phyloP scores from a whole-genome alignment of 2,797 vertebrate genomes.

The Nyctibius grandis region DNA sequence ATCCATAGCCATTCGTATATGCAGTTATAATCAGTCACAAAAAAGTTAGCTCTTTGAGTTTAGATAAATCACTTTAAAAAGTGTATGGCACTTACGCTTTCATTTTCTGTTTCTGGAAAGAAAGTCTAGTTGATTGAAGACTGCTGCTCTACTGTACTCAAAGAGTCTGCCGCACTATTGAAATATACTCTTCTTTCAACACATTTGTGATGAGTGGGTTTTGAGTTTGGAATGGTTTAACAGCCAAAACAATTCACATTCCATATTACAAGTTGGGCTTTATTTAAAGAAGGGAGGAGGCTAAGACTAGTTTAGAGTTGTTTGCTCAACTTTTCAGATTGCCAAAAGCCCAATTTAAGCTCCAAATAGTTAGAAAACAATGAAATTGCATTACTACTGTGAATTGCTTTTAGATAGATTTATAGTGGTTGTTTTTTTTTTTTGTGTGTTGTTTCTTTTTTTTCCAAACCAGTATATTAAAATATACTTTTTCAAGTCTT shows the following conservation, averaged over 20 bases:
- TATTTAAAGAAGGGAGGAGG: constrained; percentile 36
- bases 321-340: constrained; percentile 46
- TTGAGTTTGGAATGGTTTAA: constrained; percentile 64
- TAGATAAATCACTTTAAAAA: constrained; percentile 58
- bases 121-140: constrained; percentile 63
- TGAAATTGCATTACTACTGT: background rate
- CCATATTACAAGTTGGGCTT: constrained; percentile 38
- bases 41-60: constrained; percentile 54
- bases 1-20: constrained; percentile 28
- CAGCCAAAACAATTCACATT: constrained; percentile 68
- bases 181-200: constrained; percentile 71
- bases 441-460: too few relatives aligned
- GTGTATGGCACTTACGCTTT: constrained; percentile 49
- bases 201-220: constrained; percentile 59
- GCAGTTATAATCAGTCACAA: constrained; percentile 50
- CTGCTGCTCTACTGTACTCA: constrained; percentile 53
- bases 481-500: background rate
- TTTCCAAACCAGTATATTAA: background rate
- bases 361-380: constrained; percentile 14
- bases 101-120: constrained; percentile 58
- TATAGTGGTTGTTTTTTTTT: background rate
- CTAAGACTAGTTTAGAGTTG: constrained; percentile 19
- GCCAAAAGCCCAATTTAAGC: constrained; percentile 8
- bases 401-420: background rate
- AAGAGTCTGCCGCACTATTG: constrained; percentile 30